These are phyloP conservation scores for Ophion ventricosus DNA, from an alignment of 2,888 invertebrate species.

Conservation along the genomic window DNA sequence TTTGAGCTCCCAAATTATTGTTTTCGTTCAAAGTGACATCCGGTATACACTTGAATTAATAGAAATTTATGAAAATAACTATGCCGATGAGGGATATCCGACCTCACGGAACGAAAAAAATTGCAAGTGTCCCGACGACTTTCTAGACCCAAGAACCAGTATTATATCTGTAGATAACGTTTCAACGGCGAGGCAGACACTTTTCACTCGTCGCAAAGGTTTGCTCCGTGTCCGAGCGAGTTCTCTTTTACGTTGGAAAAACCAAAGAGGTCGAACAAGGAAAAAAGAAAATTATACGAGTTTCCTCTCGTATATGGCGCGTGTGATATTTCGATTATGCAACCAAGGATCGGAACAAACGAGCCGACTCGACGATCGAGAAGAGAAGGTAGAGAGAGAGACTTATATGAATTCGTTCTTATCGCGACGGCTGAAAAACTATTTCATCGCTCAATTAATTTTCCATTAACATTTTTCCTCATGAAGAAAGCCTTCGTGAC, in stretches of 20 bases:
- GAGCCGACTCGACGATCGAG: slow-evolving; percentile 17
- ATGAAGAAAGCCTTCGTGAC: too few species aligned
- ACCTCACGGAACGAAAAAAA: slow-evolving; percentile 55
- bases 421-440: too few species aligned
- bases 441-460: too few species aligned
- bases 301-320: slow-evolving; percentile 54
- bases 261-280: slow-evolving; percentile 6
- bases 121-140: slow-evolving; percentile 48
- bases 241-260: slow-evolving; percentile 14
- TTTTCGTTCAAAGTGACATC: neutral
- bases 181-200: neutral
- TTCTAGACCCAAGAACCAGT: slow-evolving; percentile 50
- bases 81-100: neutral
- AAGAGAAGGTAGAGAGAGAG: neutral
- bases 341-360: slow-evolving; percentile 40
- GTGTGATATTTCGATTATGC: slow-evolving; percentile 65
- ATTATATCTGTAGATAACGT: slow-evolving; percentile 4
- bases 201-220: slow-evolving; percentile 19
- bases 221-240: slow-evolving; percentile 2
- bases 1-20: neutral
- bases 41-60: neutral
- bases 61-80: slow-evolving; percentile 9
- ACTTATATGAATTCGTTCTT: neutral
- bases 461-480: too few species aligned
- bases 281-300: slow-evolving; percentile 42